phyloP scores from a whole-genome alignment of 1,140 invertebrate species.

The Aphelenchoides avenae region DNA sequence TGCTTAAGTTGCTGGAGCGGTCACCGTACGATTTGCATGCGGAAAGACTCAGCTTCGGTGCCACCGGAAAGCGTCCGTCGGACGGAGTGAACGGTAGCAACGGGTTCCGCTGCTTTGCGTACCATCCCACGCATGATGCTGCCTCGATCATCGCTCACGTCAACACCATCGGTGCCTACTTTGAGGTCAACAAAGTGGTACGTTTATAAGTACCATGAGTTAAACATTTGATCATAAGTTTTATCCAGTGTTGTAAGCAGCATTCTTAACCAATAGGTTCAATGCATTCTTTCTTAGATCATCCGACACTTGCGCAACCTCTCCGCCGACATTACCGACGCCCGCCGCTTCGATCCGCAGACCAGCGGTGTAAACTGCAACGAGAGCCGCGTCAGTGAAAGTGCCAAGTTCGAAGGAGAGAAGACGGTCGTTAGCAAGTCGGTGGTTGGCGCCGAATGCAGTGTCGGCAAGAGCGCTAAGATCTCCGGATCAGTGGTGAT shows the following conservation, averaged over 20 bases:
- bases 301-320: conserved; percentile 2
- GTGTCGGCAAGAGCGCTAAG: conserved; percentile 8
- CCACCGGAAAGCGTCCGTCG: no score
- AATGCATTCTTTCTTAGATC: neutral
- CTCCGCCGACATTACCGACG: neutral
- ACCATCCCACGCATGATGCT: conserved; percentile 9
- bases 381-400: conserved; percentile 5
- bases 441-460: conserved; percentile 2
- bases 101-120: conserved; percentile 31
- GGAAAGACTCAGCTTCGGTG: no score
- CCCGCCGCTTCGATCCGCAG: neutral
- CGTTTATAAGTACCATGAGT: conserved; percentile 4
- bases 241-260: no score
- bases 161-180: conserved; percentile 40
- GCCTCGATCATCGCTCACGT: conserved; percentile 35
- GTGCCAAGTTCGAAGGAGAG: neutral
- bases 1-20: neutral
- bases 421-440: conserved; percentile 17
- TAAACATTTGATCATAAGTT: neutral
- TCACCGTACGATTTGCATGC: neutral
- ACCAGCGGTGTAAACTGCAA: conserved; percentile 2
- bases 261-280: conserved; percentile 2
- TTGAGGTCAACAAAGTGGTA: conserved; percentile 41
- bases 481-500: conserved; percentile 14
- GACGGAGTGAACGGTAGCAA: neutral